Base-by-base conservation (phyloP, 2,888 invertebrate species). In the Endomychus coccineus region DNA sequence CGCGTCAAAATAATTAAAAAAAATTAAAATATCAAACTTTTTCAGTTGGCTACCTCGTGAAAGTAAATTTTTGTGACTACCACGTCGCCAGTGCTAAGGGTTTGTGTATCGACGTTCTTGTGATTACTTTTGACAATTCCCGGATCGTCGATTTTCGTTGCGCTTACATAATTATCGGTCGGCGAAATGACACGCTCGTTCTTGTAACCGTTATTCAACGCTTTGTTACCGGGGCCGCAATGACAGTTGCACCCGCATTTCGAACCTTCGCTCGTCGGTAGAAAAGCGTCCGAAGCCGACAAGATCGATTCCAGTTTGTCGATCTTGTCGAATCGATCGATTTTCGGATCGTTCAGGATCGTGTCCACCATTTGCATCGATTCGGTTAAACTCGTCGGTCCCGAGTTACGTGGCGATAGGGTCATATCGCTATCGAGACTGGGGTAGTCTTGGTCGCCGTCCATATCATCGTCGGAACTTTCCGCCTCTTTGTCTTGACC, bases 341-440 rank as follows among this genome's bases (percentile, higher is more conserved):
- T 86, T 46, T 78, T 78, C 43, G 77, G 77, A 61, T 90, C 84
- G 39, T 83, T 82, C 37, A 89, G 68, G 47, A 89, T 83, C 58
- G 86, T 83, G 57, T 89, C 86, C 68, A 89, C 80, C 72, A 88
- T 76, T 61, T 87, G 87, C 87, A 89, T 88, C 1, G 87, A 88
- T 64, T 89, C 88, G 3, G 87, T 86, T 39, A 89, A 71, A 55
- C 85, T 86, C 11, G 83, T 83, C 9, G 86, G 83, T 55, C 84
- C 83, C 1, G 82, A 80, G 49, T 78, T 82, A 48, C 80, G 75
- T 12, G 85, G 84, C 10, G 84, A 85, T 32, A 80, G 76, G 39
- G 56, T 44, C 58, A 87, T 87, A 6, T 6, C 6, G 33, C 84
- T 86, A 55, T 87, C 87, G 56, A 87, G 70, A 55, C 86, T 87